Evolutionary conservation across 2,113 vertebrate species (phyloP).

Genomic region (Lophius piscatorius): DNA sequence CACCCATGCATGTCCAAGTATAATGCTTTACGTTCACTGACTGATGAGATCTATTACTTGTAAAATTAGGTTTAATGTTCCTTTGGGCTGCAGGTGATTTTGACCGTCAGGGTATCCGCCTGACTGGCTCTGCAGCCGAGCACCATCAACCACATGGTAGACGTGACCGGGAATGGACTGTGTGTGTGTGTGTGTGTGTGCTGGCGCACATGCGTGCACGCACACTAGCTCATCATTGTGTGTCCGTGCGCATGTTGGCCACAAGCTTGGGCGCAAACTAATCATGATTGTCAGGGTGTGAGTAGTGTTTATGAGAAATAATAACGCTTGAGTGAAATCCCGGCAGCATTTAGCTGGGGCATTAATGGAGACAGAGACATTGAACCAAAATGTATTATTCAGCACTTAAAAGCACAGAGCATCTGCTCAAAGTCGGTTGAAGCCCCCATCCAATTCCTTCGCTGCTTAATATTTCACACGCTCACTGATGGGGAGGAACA

Average conservation of each 20-base stretch:
- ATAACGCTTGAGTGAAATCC: constrained; percentile 53
- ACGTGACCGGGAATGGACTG: not conserved
- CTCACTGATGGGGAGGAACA: constrained; percentile 43
- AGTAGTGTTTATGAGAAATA: constrained; percentile 68
- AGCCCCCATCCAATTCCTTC: constrained; percentile 60
- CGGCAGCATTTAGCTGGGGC: constrained; percentile 61
- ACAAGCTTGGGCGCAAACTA: constrained; percentile 24
- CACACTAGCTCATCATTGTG: too few relatives aligned
- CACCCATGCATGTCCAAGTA: constrained; percentile 59
- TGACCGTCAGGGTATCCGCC: constrained; percentile 56
- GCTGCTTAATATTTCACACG: constrained; percentile 76
- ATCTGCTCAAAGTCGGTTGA: constrained; percentile 70
- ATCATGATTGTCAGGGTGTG: constrained; percentile 53
- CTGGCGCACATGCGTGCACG: not conserved
- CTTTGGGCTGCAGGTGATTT: constrained; percentile 76
- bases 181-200: not conserved
- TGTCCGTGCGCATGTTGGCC: not conserved
- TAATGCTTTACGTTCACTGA: constrained; percentile 78
- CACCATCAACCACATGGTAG: constrained; percentile 26
- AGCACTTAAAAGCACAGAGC: constrained; percentile 74
- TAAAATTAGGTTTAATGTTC: constrained; percentile 80
- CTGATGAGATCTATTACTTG: constrained; percentile 82
- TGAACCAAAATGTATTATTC: constrained; percentile 79
- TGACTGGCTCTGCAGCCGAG: constrained; percentile 44
- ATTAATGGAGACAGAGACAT: constrained; percentile 71